Evolutionary conservation across 2,797 vertebrate genomes (phyloP).

Genomic region (Erpetoichthys calabaricus): DNA sequence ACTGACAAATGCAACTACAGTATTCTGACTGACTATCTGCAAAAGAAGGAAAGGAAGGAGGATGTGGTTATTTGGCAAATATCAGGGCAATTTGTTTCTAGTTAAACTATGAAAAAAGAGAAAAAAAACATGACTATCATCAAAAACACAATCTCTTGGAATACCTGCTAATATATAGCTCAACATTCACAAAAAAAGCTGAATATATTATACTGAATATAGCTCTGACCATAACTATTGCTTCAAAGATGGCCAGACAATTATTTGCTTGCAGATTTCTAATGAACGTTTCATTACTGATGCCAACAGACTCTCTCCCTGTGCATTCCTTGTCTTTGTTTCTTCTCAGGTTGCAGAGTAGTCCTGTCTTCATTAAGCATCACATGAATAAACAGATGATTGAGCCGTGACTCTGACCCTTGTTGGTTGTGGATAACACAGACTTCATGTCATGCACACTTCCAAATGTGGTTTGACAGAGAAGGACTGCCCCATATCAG

Average conservation of each 20-base stretch:
- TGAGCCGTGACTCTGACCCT: conserved; percentile 43
- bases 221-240: no score
- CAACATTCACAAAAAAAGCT: no score
- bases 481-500: conserved; percentile 37
- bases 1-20: no score
- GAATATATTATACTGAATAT: no score
- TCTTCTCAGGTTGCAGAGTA: conserved; percentile 4
- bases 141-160: no score
- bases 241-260: conserved; percentile 17
- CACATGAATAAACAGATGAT: conserved; percentile 37
- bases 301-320: conserved; percentile 33
- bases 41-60: no score
- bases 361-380: conserved; percentile 34
- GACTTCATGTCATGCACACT: conserved; percentile 41
- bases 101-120: no score
- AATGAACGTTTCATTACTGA: conserved; percentile 26
- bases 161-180: no score
- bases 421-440: conserved; percentile 39
- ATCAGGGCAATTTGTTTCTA: no score
- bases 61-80: no score
- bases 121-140: no score
- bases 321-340: conserved; percentile 25
- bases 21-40: no score
- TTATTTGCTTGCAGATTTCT: conserved; percentile 36
- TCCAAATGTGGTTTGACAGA: conserved; percentile 42